Evolutionary conservation across 2,888 invertebrate genomes (phyloP), one percentile per base, ranked within the genome.

Genomic region (Troides aeacus): DNA sequence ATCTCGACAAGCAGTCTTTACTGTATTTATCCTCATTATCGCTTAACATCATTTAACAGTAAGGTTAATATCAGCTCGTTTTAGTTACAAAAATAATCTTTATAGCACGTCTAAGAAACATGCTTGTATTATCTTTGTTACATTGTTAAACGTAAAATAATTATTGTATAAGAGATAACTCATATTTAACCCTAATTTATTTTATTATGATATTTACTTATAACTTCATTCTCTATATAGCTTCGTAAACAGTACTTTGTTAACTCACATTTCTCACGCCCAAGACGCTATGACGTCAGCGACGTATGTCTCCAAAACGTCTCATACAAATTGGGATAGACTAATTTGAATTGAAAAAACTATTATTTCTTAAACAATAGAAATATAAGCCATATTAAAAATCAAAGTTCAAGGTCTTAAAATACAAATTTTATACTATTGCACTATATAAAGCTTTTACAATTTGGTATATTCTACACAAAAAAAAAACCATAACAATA

Each of bases 231-330:
- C 66, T 36, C 36, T 62, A 62, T 62, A 62, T 66, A 59, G 66
- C 62, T 18, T 70, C 66, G 69, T 70, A 70, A 70, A 70, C 66
- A 70, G 60, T 30, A 46, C 66, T 70, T 67, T 56, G 70, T 70
- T 70, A 61, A 64, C 64, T 66, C 59, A 66, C 70, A 66, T 66
- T 70, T 70, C 69, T 66, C 66, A 70, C 70, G 64, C 64, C 42
- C 60, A 70, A 70, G 70, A 70, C 66, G 63, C 56, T 59, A 61
- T 61, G 70, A 66, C 70, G 66, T 66, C 69, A 24, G 59, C 10
- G 17, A 50, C 50, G 66, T 66, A 21, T 58, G 66, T 58, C 50
- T 62, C 50, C 24, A 12, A 30, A n/a, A 36, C 46, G 0, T 65
- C 15, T 21, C 7, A 42, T 61, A n/a, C 56, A 61, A 39, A 60